Evolutionary conservation across 2,797 vertebrate genomes (phyloP).

Genomic region (Clarias laeviceps): DNA sequence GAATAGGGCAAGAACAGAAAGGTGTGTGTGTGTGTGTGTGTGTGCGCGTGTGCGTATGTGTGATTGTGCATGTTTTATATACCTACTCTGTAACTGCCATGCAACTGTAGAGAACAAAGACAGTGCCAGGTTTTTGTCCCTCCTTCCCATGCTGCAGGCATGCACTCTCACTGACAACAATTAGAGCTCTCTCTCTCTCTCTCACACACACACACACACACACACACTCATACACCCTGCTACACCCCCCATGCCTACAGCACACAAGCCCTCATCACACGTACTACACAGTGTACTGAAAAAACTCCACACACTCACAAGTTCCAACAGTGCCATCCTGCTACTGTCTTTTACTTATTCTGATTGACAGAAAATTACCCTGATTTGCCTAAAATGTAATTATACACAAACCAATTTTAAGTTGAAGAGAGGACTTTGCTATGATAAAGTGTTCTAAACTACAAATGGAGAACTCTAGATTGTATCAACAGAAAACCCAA

Average conservation of each 20-base stretch:
- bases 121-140: slow-evolving; percentile 67
- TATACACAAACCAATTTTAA: not conserved
- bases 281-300: not conserved
- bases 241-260: slow-evolving; percentile 59
- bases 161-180: slow-evolving; percentile 49
- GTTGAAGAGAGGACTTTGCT: not conserved
- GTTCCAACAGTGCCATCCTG: slow-evolving; percentile 4
- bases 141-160: slow-evolving; percentile 67
- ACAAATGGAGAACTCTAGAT: not conserved
- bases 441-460: not conserved
- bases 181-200: slow-evolving; percentile 17
- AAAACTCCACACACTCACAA: slow-evolving; percentile 40
- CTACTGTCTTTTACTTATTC: slow-evolving; percentile 1
- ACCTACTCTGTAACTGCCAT: slow-evolving; percentile 51
- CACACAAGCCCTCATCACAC: slow-evolving; percentile 29
- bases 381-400: not conserved
- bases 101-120: slow-evolving; percentile 74
- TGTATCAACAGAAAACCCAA: not conserved
- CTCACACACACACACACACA: not conserved
- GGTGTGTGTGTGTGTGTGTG: slow-evolving; percentile 56
- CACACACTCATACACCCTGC: slow-evolving; percentile 58
- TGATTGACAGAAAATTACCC: slow-evolving; percentile 1
- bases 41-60: slow-evolving; percentile 51
- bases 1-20: slow-evolving; percentile 65
- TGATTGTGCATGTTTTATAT: slow-evolving; percentile 48